Evolutionary conservation across 2,888 invertebrate species (phyloP), one percentile per base, ranked within the genome.

Genomic region (Invenusta paracnida): DNA sequence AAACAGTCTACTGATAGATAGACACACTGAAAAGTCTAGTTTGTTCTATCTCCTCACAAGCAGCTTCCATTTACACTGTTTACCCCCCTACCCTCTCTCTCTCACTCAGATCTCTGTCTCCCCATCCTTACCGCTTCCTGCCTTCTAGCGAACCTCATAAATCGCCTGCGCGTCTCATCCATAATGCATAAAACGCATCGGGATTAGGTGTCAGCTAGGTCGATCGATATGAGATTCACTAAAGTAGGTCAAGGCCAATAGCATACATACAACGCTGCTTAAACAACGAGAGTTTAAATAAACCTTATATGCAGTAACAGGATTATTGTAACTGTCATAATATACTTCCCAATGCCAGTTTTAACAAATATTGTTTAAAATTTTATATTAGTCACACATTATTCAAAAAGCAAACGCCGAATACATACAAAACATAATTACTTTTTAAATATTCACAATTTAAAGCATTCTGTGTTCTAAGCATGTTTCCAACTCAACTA

Each of bases 261-360:
- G 73, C 25, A 73, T n/a, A 23, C 2, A 73, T 73, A 73, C 73
- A 73, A 73, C 73, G 73, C 25, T 48, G 27, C 83, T 23, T 83
- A 5, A 2, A 66, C 83, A 17, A 29, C 30, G n/a, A 23, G 23
- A 2, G 73, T 73, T 23, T 73, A 73, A 73, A 23, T 73, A 73
- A 73, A 73, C 23, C 27, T 23, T 73, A 13, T 5, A 13, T 2
- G 5, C 48, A n/a, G n/a, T n/a, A n/a, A n/a, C n/a, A n/a, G n/a
- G n/a, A n/a, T n/a, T n/a, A n/a, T n/a, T n/a, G n/a, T n/a, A n/a
- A n/a, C n/a, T n/a, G n/a, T n/a, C n/a, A n/a, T n/a, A n/a, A n/a
- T n/a, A n/a, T n/a, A n/a, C n/a, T n/a, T n/a, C n/a, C n/a, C n/a
- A n/a, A n/a, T n/a, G n/a, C n/a, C n/a, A n/a, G n/a, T n/a, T n/a